Conservation (phyloP, 2,113 vertebrate species). For the Notarius quadriscutis region DNA sequence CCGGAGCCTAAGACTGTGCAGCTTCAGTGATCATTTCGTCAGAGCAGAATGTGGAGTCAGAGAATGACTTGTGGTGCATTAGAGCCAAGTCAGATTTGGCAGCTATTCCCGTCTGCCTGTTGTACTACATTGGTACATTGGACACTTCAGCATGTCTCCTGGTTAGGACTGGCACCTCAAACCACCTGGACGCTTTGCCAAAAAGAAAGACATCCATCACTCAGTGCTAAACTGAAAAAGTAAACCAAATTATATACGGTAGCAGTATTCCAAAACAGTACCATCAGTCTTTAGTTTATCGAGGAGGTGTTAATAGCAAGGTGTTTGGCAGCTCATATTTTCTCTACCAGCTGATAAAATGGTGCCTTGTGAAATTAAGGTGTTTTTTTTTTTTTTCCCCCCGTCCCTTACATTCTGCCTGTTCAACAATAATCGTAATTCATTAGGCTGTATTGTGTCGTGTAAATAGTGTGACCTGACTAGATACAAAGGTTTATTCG, state of each 20-base stretch:
- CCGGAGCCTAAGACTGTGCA: slow-evolving; percentile 5
- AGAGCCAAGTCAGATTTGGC: slow-evolving; percentile 62
- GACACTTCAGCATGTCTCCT: slow-evolving; percentile 45
- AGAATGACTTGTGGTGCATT: slow-evolving; percentile 50
- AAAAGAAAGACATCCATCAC: slow-evolving; percentile 64
- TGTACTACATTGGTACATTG: slow-evolving; percentile 48
- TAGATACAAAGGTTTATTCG: slow-evolving; percentile 24
- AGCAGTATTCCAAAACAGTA: slow-evolving; percentile 43
- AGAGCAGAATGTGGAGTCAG: slow-evolving; percentile 37
- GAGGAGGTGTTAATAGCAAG: slow-evolving; percentile 44
- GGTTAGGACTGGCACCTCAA: slow-evolving; percentile 43
- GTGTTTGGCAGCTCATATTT: slow-evolving; percentile 54
- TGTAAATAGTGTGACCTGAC: slow-evolving; percentile 38
- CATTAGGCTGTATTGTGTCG: slow-evolving; percentile 32
- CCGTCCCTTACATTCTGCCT: slow-evolving; percentile 28
- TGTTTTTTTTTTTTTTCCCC: slow-evolving; percentile 38
- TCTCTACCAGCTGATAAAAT: slow-evolving; percentile 60
- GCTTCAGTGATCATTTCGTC: slow-evolving; percentile 32
- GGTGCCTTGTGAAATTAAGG: slow-evolving; percentile 63
- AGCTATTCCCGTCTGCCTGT: slow-evolving; percentile 64
- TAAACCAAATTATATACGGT: slow-evolving; percentile 48
- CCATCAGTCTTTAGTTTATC: slow-evolving; percentile 21
- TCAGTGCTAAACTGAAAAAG: slow-evolving; percentile 47
- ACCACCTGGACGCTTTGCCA: slow-evolving; percentile 64
- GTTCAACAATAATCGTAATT: slow-evolving; percentile 30